These are phyloP conservation scores for Temnothorax rugatulus DNA, from an alignment of 2,888 invertebrate genomes.

Conservation along the genomic window DNA sequence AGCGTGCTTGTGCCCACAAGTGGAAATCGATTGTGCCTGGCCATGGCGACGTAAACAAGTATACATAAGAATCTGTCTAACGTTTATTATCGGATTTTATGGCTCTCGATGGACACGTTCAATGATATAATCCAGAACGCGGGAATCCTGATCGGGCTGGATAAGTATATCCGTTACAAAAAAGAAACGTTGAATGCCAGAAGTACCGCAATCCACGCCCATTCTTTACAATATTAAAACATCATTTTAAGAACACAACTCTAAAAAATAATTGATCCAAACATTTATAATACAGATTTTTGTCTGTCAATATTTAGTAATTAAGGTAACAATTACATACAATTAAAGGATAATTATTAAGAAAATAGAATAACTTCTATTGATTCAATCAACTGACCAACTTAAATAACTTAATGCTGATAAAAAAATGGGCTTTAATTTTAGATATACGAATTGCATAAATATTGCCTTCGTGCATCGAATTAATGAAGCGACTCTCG, in stretches of 20 bases:
- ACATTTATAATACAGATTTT: neutral
- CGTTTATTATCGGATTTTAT: slow-evolving; percentile 59
- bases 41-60: slow-evolving; percentile 42
- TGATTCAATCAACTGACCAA: neutral
- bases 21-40: slow-evolving; percentile 66
- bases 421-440: slow-evolving; percentile 24
- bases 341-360: neutral
- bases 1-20: slow-evolving; percentile 53
- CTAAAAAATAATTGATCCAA: neutral
- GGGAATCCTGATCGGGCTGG: slow-evolving; percentile 40
- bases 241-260: neutral
- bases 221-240: neutral
- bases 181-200: neutral
- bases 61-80: slow-evolving; percentile 50
- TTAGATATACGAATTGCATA: neutral
- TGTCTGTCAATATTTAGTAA: neutral
- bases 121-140: slow-evolving; percentile 43
- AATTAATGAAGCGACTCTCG: slow-evolving; percentile 42
- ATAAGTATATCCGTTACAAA: neutral
- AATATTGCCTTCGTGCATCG: slow-evolving; percentile 11
- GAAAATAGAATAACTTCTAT: neutral
- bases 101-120: slow-evolving; percentile 32
- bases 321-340: neutral
- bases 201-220: neutral
- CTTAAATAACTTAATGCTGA: neutral